Conservation (phyloP, 2,888 invertebrate species). For the Drosophila birchii region DNA sequence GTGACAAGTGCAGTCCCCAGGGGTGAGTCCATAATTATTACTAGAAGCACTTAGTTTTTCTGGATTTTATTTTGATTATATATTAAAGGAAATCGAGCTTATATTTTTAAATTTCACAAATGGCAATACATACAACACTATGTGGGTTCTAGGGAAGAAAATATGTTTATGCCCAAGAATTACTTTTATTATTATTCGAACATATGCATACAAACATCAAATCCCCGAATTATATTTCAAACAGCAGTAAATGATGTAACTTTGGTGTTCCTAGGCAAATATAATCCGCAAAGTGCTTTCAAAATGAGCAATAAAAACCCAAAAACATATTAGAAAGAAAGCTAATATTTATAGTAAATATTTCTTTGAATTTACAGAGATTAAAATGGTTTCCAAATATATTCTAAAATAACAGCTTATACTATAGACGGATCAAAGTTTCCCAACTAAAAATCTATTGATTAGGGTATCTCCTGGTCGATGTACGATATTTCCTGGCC, state of each 20-base stretch:
- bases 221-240: neutral
- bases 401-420: neutral
- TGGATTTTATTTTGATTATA: neutral
- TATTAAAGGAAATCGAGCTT: too few species aligned
- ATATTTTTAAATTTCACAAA: neutral
- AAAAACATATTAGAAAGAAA: neutral
- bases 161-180: too few species aligned
- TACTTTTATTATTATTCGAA: too few species aligned
- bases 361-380: too few species aligned
- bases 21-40: neutral
- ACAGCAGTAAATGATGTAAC: neutral
- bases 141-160: neutral
- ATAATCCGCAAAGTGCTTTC: neutral
- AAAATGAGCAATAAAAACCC: neutral
- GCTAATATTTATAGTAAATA: neutral
- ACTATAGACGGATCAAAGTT: neutral
- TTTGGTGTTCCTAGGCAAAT: neutral
- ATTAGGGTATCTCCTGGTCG: conserved; percentile 14
- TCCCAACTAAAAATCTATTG: neutral
- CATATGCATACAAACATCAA: neutral
- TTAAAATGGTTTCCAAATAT: neutral
- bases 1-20: neutral
- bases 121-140: neutral
- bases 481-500: neutral
- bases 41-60: neutral